These are phyloP conservation scores for Tenthredo mesomela DNA, from an alignment of 2,888 invertebrate species.

Conservation along the genomic window DNA sequence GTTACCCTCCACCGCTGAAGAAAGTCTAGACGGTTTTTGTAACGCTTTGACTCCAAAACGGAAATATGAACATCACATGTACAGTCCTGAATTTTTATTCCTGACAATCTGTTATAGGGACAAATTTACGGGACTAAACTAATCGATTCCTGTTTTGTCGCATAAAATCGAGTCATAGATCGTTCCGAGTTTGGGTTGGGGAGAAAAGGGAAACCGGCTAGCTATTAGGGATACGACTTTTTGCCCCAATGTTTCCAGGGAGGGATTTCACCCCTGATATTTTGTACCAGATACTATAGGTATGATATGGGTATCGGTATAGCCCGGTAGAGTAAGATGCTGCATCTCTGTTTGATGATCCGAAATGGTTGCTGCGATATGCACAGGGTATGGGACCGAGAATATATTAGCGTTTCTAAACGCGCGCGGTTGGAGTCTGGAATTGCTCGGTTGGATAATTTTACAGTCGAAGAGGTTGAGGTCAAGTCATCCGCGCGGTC, in stretches of 20 bases:
- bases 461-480: slow-evolving; percentile 69
- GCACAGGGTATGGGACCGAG: slow-evolving; percentile 35
- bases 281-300: not conserved
- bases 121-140: not conserved
- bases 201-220: not conserved
- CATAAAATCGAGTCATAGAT: not conserved
- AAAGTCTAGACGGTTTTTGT: slow-evolving; percentile 30
- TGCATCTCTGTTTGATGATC: not conserved
- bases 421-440: slow-evolving; percentile 54
- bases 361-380: not conserved
- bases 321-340: not conserved
- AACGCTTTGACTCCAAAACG: not conserved
- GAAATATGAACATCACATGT: not conserved
- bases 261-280: not conserved
- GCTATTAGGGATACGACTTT: not conserved
- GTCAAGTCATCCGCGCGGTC: slow-evolving; percentile 60
- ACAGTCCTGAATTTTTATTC: not conserved
- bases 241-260: not conserved
- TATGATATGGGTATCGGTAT: not conserved
- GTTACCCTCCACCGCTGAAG: not conserved
- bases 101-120: not conserved
- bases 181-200: not conserved
- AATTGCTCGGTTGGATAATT: slow-evolving; percentile 67
- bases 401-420: slow-evolving; percentile 58
- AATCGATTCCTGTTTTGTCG: not conserved